These are phyloP conservation scores for Apamea monoglypha DNA, from an alignment of 2,888 invertebrate species.

Conservation along the genomic window DNA sequence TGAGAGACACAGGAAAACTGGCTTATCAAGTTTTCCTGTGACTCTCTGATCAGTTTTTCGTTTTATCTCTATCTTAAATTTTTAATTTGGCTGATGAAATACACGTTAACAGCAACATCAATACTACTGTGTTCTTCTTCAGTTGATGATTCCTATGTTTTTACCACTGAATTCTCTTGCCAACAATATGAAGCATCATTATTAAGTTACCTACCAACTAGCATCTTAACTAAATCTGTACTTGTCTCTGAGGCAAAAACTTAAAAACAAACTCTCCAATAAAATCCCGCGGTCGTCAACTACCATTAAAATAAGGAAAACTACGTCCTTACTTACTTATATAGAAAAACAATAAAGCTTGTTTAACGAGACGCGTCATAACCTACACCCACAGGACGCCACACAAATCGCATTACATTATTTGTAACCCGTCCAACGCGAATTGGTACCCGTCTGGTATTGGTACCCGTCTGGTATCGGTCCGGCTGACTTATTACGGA, in stretches of 20 bases:
- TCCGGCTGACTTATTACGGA: slow-evolving; percentile 66
- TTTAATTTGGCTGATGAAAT: background rate
- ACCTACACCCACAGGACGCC: slow-evolving; percentile 78
- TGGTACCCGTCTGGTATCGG: slow-evolving; percentile 66
- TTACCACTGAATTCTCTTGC: background rate
- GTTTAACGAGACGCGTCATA: slow-evolving; percentile 86
- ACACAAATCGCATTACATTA: slow-evolving; percentile 84
- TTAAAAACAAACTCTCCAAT: slow-evolving; percentile 49
- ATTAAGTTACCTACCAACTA: background rate
- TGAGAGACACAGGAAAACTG: background rate
- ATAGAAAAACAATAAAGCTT: slow-evolving; percentile 83
- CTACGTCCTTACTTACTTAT: slow-evolving; percentile 51
- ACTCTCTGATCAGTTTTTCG: background rate
- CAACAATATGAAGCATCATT: background rate
- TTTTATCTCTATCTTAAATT: background rate
- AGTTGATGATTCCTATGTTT: background rate
- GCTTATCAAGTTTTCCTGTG: background rate
- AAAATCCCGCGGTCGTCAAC: slow-evolving; percentile 46
- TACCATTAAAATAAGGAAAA: slow-evolving; percentile 60
- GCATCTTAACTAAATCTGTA: background rate
- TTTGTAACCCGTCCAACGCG: slow-evolving; percentile 76
- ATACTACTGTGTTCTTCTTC: background rate
- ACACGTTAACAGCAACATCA: background rate
- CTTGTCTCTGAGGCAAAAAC: background rate
- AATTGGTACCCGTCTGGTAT: slow-evolving; percentile 70